phyloP scores from a whole-genome alignment of 2,888 invertebrate genomes.

The Rhopalosiphum nymphaeae region DNA sequence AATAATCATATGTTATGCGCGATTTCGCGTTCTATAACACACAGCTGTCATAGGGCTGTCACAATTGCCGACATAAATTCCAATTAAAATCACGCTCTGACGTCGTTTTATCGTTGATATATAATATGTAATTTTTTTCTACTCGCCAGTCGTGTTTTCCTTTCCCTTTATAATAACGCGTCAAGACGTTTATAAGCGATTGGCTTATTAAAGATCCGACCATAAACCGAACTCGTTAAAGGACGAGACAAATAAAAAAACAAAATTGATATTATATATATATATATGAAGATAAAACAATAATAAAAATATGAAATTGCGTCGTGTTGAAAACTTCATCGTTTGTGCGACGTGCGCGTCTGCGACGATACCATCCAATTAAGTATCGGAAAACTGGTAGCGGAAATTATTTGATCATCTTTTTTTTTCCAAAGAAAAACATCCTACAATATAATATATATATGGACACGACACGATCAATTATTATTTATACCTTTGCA shows the following conservation, averaged over 20 bases:
- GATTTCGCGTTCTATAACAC: constrained; percentile 32
- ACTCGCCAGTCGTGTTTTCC: constrained; percentile 15
- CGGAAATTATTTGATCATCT: background rate
- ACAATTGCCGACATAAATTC: constrained; percentile 63
- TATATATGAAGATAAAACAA: background rate
- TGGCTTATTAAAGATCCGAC: constrained; percentile 31
- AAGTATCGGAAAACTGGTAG: constrained; percentile 5
- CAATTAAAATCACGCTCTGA: constrained; percentile 62
- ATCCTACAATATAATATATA: background rate
- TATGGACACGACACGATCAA: background rate
- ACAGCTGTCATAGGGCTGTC: constrained; percentile 53
- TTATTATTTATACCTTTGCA: background rate
- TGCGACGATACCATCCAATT: background rate
- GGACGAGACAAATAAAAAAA: constrained; percentile 32
- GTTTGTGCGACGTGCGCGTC: background rate
- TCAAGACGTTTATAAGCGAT: constrained; percentile 28
- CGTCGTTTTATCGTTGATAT: constrained; percentile 55
- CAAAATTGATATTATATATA: background rate
- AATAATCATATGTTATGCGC: constrained; percentile 24
- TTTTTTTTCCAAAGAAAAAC: background rate
- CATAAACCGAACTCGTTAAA: constrained; percentile 42
- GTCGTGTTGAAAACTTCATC: constrained; percentile 35
- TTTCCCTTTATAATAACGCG: constrained; percentile 38
- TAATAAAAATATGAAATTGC: constrained; percentile 35
- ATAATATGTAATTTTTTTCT: constrained; percentile 32